Evolutionary conservation across 2,888 invertebrate species (phyloP), one percentile per base, ranked within the genome.

Genomic region (Melinaea menophilus): DNA sequence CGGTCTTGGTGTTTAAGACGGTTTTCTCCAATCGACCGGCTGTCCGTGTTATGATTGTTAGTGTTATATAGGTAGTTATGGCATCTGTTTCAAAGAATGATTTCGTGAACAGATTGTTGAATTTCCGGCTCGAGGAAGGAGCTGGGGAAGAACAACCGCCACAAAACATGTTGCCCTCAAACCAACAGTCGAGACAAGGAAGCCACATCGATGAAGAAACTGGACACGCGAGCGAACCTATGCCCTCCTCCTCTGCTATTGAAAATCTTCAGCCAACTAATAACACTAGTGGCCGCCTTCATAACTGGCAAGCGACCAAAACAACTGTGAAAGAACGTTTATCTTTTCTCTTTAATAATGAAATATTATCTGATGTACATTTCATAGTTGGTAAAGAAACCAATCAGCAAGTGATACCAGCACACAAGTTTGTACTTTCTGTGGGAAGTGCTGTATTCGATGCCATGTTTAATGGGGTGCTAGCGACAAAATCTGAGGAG

Each of bases 361-460:
- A 91, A 77, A 83, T 91, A 37, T 73, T 91, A 0, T 85, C 90
- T 64, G 96, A 96, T 80, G 95, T 96, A 4, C 94, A 94, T 74
- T 96, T 96, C 75, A 89, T 95, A 48, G 96, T 96, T 13, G 96
- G 96, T 1, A 93, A 94, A 73, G 95, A 93, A 56, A 92, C 90
- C 0, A 92, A 92, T 66, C 92, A 93, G 68, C 93, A 94, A 78
- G 90, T 94, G 12, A 94, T 96, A 67, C 95, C 95, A 0, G 96
- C 96, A 0, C 95, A 95, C 74, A 95, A 93, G 80, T 95, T 96
- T 75, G 94, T 97, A 0, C 81, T 97, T 46, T 95, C 95, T 0
- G 94, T 95, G 7, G 96, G 96, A 1, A 95, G 95, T 76, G 95
- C 95, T 0, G 96, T 97, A 2, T 97, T 97, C 79, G 96, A 96